These are phyloP conservation scores for Loris lydekkerianus DNA, from an alignment of 2,797 vertebrate species.

Conservation along the genomic window DNA sequence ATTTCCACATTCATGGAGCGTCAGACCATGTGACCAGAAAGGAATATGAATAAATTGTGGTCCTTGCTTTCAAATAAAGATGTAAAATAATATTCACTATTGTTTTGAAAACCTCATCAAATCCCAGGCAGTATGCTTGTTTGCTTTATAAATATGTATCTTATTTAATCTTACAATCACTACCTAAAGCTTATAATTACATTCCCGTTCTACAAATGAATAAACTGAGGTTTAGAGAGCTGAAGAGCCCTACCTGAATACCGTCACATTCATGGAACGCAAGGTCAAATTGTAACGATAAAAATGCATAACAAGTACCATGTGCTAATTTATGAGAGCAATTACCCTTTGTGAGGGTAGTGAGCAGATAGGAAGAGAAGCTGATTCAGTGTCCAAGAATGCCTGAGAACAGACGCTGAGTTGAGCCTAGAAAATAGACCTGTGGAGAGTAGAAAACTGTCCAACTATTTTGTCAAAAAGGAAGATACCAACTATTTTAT, in stretches of 20 bases:
- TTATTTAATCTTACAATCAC: neutral
- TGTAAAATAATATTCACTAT: neutral
- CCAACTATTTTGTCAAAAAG: neutral
- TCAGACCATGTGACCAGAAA: neutral
- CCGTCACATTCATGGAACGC: neutral
- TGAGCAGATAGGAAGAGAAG: neutral
- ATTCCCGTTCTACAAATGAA: neutral
- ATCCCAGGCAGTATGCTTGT: neutral
- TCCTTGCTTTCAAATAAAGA: neutral
- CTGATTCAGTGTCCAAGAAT: neutral
- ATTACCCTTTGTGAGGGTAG: neutral
- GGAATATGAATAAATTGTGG: neutral
- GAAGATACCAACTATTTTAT: neutral
- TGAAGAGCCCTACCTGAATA: neutral
- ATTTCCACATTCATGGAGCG: neutral
- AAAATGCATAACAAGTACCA: neutral
- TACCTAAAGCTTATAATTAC: neutral
- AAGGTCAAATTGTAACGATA: neutral
- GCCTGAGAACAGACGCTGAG: neutral
- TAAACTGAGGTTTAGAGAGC: neutral
- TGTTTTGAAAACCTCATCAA: conserved; percentile 21
- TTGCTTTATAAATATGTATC: neutral
- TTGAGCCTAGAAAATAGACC: neutral
- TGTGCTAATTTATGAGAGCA: neutral
- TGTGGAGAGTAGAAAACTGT: neutral